Evolutionary conservation across 2,113 vertebrate species (phyloP).

Genomic region (Syrrhaptes paradoxus): DNA sequence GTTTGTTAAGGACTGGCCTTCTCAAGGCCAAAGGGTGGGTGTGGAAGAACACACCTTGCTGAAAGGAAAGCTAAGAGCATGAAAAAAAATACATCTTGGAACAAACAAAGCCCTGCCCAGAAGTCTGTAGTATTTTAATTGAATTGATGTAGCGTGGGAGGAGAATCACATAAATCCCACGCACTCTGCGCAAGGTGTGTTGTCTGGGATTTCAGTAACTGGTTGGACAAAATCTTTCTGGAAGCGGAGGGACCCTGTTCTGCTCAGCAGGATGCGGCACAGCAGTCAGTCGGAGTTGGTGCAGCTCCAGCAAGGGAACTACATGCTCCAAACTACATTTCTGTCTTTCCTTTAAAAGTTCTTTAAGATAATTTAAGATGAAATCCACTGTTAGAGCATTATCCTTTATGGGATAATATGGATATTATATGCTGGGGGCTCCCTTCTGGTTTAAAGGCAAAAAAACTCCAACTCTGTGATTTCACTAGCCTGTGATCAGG

Average conservation of each 20-base stretch:
- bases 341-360: background rate
- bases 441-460: background rate
- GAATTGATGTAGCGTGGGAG: background rate
- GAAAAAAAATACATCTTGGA: background rate
- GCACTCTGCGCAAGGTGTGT: background rate
- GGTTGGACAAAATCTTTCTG: background rate
- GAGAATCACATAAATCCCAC: background rate
- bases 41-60: background rate
- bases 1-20: background rate
- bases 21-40: slow-evolving; percentile 30
- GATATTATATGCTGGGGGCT: background rate
- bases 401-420: background rate
- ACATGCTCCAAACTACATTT: background rate
- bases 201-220: background rate
- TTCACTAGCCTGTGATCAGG: background rate
- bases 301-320: background rate
- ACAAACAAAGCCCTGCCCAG: background rate
- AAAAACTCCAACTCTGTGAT: background rate
- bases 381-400: background rate
- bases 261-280: background rate
- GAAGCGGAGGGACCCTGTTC: background rate
- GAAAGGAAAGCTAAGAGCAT: background rate
- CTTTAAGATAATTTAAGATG: background rate
- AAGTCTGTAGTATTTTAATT: background rate
- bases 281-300: background rate